phyloP scores from a whole-genome alignment of 2,888 invertebrate species.

The Helicoverpa assulta region DNA sequence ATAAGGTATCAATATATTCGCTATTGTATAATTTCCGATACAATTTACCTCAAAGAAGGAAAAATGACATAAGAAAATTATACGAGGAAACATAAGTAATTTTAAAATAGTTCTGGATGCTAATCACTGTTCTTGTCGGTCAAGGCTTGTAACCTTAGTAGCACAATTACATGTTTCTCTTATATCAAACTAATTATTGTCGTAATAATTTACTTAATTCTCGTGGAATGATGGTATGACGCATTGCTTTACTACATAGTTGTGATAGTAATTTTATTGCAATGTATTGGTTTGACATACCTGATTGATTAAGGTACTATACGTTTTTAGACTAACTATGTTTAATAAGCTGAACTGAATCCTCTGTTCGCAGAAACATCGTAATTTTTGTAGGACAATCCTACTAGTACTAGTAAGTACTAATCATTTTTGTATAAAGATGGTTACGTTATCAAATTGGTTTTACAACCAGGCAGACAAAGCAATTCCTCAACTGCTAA shows the following conservation, averaged over 20 bases:
- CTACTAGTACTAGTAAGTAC: no score
- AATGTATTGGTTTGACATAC: not conserved
- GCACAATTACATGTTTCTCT: not conserved
- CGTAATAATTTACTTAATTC: not conserved
- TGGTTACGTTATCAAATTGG: no score
- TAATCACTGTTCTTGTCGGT: slow-evolving; percentile 1
- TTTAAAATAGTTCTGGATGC: not conserved
- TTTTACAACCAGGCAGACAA: no score
- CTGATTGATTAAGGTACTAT: no score
- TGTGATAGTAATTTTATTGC: not conserved
- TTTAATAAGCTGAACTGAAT: no score
- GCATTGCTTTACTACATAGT: not conserved
- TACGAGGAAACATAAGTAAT: not conserved
- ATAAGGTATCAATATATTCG: no score
- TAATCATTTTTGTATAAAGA: no score
- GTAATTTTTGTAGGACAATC: no score
- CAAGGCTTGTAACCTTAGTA: not conserved
- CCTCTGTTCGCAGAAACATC: no score
- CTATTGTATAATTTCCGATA: not conserved
- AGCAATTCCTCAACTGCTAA: no score
- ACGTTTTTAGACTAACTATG: no score
- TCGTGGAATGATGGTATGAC: not conserved
- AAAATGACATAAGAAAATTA: not conserved
- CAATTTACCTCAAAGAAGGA: not conserved
- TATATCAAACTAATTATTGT: not conserved